Evolutionary conservation across 2,888 invertebrate species (phyloP), one percentile per base, ranked within the genome.

Genomic region (Leptopilina drosophilae): DNA sequence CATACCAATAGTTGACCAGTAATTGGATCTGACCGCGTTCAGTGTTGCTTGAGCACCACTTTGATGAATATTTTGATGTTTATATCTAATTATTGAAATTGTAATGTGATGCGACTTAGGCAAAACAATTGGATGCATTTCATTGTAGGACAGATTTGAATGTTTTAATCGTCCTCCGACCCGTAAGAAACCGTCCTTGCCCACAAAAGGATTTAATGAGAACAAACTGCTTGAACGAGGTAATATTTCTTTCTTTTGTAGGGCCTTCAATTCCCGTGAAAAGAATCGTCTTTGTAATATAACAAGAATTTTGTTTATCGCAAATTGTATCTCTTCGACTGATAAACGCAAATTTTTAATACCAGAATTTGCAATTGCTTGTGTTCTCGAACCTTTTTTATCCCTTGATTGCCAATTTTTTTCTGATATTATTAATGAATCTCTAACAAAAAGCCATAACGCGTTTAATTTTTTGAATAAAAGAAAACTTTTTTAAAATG

Each of bases 371-470:
- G n/a, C 9, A 56, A 56, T 11, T 56, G 11, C 0, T n/a, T 5
- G 12, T 4, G 56, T 14, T 56, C 1, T 12, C 5, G 2, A 56
- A 56, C 12, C 14, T 56, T n/a, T n/a, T 7, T 4, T 59, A n/a
- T 0, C 7, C 5, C 15, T 59, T 56, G 56, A 14, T 56, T 56
- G 56, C 11, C 15, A 14, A 6, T n/a, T 59, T 5, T 5, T 15
- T 7, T 59, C 15, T 59, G 15, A 59, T 59, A n/a, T 59, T 59
- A n/a, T n/a, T 59, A 59, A 59, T 59, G 59, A 59, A 59, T 59
- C 59, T 59, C n/a, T 15, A 15, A n/a, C 59, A 59, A 59, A 59
- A 59, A 15, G n/a, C 59, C 7, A 59, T 59, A 59, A 59, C 59
- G 4, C 33, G 33, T 33, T 33, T 33, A 33, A 2, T 33, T 33